Conservation (phyloP, 1,140 invertebrate genomes). For the Sycophaga agraensis region DNA sequence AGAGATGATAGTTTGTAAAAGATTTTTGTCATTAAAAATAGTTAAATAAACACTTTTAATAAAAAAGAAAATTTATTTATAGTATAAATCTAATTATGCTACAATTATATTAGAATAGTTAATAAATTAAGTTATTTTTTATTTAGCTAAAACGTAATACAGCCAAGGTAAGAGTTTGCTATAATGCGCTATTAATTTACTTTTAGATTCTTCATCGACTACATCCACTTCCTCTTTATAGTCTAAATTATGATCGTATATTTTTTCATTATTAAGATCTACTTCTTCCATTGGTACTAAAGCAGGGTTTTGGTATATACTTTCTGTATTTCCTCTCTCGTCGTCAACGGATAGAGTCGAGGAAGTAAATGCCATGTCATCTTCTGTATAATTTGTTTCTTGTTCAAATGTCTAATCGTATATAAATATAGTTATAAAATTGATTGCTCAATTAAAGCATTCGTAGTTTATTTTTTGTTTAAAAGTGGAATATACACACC, state of each 20-base stretch:
- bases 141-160: slow-evolving; percentile 41
- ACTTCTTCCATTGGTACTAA: slow-evolving; percentile 1
- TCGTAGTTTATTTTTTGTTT: too few species aligned
- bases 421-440: too few species aligned
- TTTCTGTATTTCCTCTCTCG: not conserved
- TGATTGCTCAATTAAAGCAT: too few species aligned
- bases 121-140: slow-evolving; percentile 23
- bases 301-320: not conserved
- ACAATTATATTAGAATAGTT: slow-evolving; percentile 6
- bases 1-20: not conserved
- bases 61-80: slow-evolving; percentile 1
- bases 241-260: not conserved
- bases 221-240: slow-evolving; percentile 8
- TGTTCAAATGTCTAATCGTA: too few species aligned
- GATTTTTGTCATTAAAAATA: slow-evolving; percentile 4
- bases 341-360: too few species aligned
- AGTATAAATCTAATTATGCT: not conserved
- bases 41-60: slow-evolving; percentile 12
- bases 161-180: slow-evolving; percentile 46
- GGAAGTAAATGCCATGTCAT: too few species aligned
- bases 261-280: slow-evolving; percentile 2
- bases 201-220: slow-evolving; percentile 31
- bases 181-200: slow-evolving; percentile 44
- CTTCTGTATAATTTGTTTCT: too few species aligned
- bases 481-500: too few species aligned